Evolutionary conservation across 2,113 vertebrate species (phyloP), one percentile per base, ranked within the genome.

Genomic region (Scartelaos histophorus): DNA sequence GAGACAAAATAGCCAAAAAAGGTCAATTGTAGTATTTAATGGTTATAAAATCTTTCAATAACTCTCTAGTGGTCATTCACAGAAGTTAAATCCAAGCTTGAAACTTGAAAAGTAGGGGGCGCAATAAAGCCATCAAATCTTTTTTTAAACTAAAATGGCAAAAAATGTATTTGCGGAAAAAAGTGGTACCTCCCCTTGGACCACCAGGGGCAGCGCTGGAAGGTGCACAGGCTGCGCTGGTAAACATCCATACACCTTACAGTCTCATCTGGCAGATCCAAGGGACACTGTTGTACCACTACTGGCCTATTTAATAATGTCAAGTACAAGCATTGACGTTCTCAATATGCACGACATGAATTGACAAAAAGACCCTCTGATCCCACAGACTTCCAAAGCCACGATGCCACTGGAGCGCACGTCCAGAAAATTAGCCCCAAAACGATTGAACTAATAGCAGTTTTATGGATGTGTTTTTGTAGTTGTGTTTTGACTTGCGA

Each of bases 151-250:
- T 1, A 15, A 53, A 65, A 71, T 7, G 9, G 45, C 24, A 10
- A 70, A 73, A 29, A 71, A 66, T 16, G 25, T 34, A 15, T 21
- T 53, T 56, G 1, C 7, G 56, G 43, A 58, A 58, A 56, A 46
- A 29, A 21, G 51, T 66, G 58, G 62, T 57, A 67, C 77, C 70
- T 82, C 78, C 70, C 74, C 38, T 34, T 49, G 54, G 19, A 34
- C 67, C 69, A 21, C n/a, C 70, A 46, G 73, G 60, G 74, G 69
- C 75, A 74, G 77, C 43, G 81, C 84, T 72, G 82, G 82, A 67
- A 1, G 51, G 79, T 78, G 80, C 79, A 71, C 90, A 86, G 82
- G 86, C 73, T 86, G 85, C 80, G 11, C 77, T 85, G 86, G 87
- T 88, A 75, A 83, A 76, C 71, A 73, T 38, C 13, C 62, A 53